Evolutionary conservation across 1,140 invertebrate species (phyloP), one percentile per base, ranked within the genome.

Genomic region (Orchestia grillus): DNA sequence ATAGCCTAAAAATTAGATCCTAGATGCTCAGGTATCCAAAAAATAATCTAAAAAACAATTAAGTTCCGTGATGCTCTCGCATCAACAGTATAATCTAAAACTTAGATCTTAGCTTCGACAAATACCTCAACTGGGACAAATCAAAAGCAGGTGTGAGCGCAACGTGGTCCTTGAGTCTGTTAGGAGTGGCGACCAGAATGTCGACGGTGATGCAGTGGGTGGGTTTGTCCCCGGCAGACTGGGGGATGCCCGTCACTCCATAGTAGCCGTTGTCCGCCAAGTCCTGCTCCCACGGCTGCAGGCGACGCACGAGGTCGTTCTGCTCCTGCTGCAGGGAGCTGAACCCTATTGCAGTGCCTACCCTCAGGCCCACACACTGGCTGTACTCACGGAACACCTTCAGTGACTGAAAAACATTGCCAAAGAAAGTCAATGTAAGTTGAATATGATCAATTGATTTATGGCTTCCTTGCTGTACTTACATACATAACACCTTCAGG

Each of bases 371-470:
- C 43, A 94, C 44, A 40, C 43, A 44, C 41, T 8, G 0, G 44
- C 92, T 45, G 92, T 94, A 94, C 43, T 94, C 92, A 40, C 44
- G 43, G 92, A 94, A 94, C 44, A 94, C 92, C 92, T 94, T 47
- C 92, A 94, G 41, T 28, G 43, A 94, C 90, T 92, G 90, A 3
- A 92, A 92, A 23, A 36, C 41, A 92, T 8, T 92, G 87, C 6
- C 19, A 19, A 19, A 8, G 47, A 19, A 8, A 8, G 47, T 8
- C 6, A 8, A 53, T 53, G 19, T 53, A 53, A 53, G 19, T 53
- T 53, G 19, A 8, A 53, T 53, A n/a, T n/a, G n/a, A n/a, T n/a
- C n/a, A n/a, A n/a, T n/a, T n/a, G n/a, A n/a, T n/a, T n/a, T n/a
- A n/a, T n/a, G n/a, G n/a, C n/a, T n/a, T n/a, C n/a, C n/a, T n/a